Base-by-base conservation (phyloP, 2,888 invertebrate genomes). In the Brachyptera putata region DNA sequence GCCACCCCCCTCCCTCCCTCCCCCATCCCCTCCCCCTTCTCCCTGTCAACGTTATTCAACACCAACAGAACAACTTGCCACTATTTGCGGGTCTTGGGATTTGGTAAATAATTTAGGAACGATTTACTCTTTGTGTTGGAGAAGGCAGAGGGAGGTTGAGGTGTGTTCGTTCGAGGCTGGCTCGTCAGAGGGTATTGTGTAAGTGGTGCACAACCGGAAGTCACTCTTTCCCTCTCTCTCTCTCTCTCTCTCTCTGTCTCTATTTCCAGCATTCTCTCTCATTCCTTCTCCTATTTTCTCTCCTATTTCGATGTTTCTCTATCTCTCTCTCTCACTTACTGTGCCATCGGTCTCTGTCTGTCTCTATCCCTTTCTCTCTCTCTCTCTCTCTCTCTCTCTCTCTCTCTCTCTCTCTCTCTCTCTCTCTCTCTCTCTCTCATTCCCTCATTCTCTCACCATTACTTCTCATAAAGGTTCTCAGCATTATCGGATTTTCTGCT, bases 101-200 rank as follows among this genome's bases (percentile, higher is more conserved):
- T 25, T 16, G 26, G 25, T 25, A 50, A 50, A 50, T 50, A 50
- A 50, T 50, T 50, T 26, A 30, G 16, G 24, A 50, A 50, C 49
- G 49, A 50, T 50, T 50, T 50, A 30, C 49, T 24, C 24, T 50
- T 25, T 26, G 49, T n/a, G n/a, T n/a, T n/a, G n/a, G n/a, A n/a
- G n/a, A n/a, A n/a, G n/a, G n/a, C n/a, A n/a, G n/a, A n/a, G n/a
- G n/a, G 49, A 16, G 16, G 49, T 50, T 50, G 49, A 26, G 24
- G 26, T 16, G 49, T 50, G 49, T n/a, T n/a, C n/a, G n/a, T n/a
- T n/a, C n/a, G n/a, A n/a, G n/a, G n/a, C 30, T 50, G 24, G 49
- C 49, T 50, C 49, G 49, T 50, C 49, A 50, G 49, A 13, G 26
- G 49, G n/a, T 24, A 50, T 50, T 50, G 49, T 50, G 30, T 11